phyloP scores from a whole-genome alignment of 2,888 invertebrate genomes.

The Drosophila colorata region DNA sequence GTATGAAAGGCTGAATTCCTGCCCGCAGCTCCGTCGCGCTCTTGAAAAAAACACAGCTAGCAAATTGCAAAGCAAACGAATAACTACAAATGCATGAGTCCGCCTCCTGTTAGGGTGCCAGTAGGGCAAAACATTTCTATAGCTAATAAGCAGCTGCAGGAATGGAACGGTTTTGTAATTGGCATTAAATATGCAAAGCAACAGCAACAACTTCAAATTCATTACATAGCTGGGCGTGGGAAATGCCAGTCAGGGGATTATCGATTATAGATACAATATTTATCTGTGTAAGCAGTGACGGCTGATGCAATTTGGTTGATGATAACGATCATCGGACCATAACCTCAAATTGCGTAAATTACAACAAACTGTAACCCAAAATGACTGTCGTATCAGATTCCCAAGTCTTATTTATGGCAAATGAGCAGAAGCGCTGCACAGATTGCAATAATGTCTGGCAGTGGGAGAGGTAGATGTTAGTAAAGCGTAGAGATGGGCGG shows the following conservation, averaged over 20 bases:
- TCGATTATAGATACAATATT: neutral
- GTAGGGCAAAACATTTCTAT: slow-evolving; percentile 7
- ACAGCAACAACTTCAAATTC: slow-evolving; percentile 7
- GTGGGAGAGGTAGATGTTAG: neutral
- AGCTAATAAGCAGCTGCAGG: slow-evolving; percentile 22
- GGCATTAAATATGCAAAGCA: slow-evolving; percentile 42
- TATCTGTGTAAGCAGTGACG: neutral
- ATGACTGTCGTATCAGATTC: slow-evolving; percentile 31
- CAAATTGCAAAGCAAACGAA: slow-evolving; percentile 9
- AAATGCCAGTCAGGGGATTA: slow-evolving; percentile 6
- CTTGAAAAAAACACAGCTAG: slow-evolving; percentile 2
- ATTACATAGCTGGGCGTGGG: slow-evolving; percentile 27
- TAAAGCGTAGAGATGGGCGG: slow-evolving; percentile 4
- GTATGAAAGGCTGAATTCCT: neutral
- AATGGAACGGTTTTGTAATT: slow-evolving; percentile 30
- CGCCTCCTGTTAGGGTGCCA: neutral
- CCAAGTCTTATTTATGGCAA: slow-evolving; percentile 56
- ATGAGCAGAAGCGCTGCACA: slow-evolving; percentile 21
- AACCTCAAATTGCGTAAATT: slow-evolving; percentile 23
- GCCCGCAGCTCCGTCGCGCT: neutral
- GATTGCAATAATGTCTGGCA: neutral
- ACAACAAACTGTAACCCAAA: slow-evolving; percentile 23
- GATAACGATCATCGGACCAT: slow-evolving; percentile 19
- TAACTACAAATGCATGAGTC: neutral
- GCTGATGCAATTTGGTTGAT: slow-evolving; percentile 53